Conservation (phyloP, 1,140 invertebrate genomes). For the Bombus fervidus region DNA sequence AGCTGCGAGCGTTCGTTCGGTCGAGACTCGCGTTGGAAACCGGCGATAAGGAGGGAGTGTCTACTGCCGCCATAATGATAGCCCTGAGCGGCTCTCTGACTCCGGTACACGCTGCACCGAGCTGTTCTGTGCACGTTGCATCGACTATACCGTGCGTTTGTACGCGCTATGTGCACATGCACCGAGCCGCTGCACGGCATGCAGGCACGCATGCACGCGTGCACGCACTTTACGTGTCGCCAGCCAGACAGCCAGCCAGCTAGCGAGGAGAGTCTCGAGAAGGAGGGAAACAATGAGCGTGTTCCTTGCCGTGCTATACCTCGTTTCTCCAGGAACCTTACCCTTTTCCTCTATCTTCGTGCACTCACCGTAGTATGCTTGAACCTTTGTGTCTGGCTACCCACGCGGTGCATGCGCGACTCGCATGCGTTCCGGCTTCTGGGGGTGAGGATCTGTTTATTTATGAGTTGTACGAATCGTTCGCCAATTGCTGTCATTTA, state of each 20-base stretch:
- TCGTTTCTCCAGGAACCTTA: slow-evolving; percentile 9
- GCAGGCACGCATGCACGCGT: slow-evolving; percentile 45
- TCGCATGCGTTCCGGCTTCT: not conserved
- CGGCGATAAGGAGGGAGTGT: slow-evolving; percentile 81
- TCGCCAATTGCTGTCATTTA: too few relatives aligned
- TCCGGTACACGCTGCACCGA: slow-evolving; percentile 66
- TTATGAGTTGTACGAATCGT: slow-evolving; percentile 10
- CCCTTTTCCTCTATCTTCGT: slow-evolving; percentile 2
- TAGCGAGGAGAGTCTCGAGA: not conserved
- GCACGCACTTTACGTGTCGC: slow-evolving; percentile 54
- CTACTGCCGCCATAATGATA: slow-evolving; percentile 81
- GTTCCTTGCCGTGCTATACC: slow-evolving; percentile 10
- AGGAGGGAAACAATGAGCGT: slow-evolving; percentile 37
- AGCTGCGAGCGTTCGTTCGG: slow-evolving; percentile 62
- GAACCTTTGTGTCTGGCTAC: not conserved
- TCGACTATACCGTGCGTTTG: slow-evolving; percentile 17
- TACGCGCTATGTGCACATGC: slow-evolving; percentile 56
- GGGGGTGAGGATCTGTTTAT: slow-evolving; percentile 26
- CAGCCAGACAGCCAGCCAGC: not conserved
- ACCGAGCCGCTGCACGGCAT: slow-evolving; percentile 45
- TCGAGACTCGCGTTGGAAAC: slow-evolving; percentile 76
- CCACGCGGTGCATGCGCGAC: slow-evolving; percentile 2
- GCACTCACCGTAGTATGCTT: not conserved
- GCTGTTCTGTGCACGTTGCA: slow-evolving; percentile 55
- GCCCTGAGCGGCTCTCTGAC: slow-evolving; percentile 73